Conservation (phyloP, 2,888 invertebrate genomes). For the Epicampocera succincta region DNA sequence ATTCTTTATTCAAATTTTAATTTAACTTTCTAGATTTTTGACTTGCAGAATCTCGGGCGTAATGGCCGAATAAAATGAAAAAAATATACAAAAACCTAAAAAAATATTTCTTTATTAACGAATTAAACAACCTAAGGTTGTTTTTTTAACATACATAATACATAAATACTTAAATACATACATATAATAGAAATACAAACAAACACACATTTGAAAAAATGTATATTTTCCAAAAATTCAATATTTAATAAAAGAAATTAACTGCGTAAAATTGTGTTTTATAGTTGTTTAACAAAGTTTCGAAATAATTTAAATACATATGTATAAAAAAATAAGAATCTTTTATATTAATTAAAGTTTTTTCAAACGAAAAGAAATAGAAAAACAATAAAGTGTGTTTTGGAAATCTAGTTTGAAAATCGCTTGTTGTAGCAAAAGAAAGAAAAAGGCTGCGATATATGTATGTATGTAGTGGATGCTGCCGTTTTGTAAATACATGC, state of each 20-base stretch:
- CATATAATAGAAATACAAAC: not conserved
- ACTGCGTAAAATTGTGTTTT: conserved; percentile 17
- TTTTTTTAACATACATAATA: conserved; percentile 22
- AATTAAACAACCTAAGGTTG: conserved; percentile 73
- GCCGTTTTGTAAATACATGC: too few species aligned
- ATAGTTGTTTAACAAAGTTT: conserved; percentile 37
- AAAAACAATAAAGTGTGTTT: not conserved
- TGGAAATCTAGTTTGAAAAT: too few species aligned
- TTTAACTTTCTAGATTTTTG: too few species aligned
- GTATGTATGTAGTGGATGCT: too few species aligned
- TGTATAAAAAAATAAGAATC: conserved; percentile 14
- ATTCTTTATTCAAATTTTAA: too few species aligned
- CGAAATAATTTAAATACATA: conserved; percentile 5
- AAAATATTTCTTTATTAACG: conserved; percentile 20
- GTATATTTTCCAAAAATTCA: conserved; percentile 42
- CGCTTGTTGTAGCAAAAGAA: too few species aligned
- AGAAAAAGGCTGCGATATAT: too few species aligned
- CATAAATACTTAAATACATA: conserved; percentile 23
- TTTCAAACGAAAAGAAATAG: conserved; percentile 18
- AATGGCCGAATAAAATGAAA: conserved; percentile 11
- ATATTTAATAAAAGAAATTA: conserved; percentile 67
- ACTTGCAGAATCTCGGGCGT: too few species aligned
- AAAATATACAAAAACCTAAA: conserved; percentile 25
- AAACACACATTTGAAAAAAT: conserved; percentile 18
- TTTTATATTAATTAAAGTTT: conserved; percentile 18